These are phyloP conservation scores for Cossypha niveicapilla DNA, from an alignment of 2,797 vertebrate species.

Conservation along the genomic window DNA sequence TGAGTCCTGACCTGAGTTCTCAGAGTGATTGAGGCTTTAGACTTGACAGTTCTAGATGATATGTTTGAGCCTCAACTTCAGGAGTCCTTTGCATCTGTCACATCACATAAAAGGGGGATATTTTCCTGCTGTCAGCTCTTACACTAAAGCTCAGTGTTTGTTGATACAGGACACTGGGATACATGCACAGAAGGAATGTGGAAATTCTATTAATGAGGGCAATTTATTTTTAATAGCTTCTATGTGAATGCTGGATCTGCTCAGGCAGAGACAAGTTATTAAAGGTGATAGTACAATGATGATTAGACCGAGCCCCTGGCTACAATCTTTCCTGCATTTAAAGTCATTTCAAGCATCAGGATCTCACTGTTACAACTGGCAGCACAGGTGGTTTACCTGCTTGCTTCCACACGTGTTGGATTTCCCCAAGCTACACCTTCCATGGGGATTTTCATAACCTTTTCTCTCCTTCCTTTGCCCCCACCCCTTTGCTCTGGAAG, in stretches of 20 bases:
- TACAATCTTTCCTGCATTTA: not conserved
- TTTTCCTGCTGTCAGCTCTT: not conserved
- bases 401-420: not conserved
- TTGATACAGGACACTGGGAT: not conserved
- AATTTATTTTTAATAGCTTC: conserved; percentile 39
- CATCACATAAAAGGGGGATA: not conserved
- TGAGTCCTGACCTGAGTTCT: not conserved
- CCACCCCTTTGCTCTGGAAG: not conserved
- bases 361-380: not conserved
- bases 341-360: not conserved
- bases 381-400: not conserved
- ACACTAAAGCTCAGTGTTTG: not conserved
- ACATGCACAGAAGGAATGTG: not conserved
- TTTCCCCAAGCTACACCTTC: not conserved
- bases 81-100: not conserved
- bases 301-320: conserved; percentile 19
- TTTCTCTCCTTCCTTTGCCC: not conserved
- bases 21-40: not conserved
- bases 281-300: conserved; percentile 3
- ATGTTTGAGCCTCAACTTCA: fast-evolving
- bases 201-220: conserved; percentile 30
- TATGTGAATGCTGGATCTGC: not conserved
- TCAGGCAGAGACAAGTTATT: conserved; percentile 39
- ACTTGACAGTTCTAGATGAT: not conserved
- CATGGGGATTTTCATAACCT: not conserved